A percentile compares a stretch with the other conserved stretches of the same genome.
These are phyloP conservation scores for Tupaia tana DNA, from an alignment of 2,113 vertebrate genomes.

Conservation along the genomic window DNA sequence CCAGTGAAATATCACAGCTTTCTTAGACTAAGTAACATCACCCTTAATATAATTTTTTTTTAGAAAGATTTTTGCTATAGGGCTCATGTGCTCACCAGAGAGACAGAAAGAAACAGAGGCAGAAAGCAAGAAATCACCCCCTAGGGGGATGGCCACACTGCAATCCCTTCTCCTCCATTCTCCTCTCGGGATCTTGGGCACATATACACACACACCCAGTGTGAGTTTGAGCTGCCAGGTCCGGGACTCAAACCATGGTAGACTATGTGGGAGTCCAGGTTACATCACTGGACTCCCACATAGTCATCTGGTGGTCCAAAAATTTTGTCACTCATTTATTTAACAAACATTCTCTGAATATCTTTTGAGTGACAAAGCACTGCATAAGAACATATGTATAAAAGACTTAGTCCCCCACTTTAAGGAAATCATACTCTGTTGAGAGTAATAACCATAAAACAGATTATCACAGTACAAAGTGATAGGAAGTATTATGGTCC, in stretches of 20 bases:
- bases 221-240: too few relatives aligned
- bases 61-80: too few relatives aligned
- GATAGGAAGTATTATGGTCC: background rate
- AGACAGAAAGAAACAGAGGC: too few relatives aligned
- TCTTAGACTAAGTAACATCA: conserved; percentile 33
- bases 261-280: too few relatives aligned
- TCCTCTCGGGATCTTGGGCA: too few relatives aligned
- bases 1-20: conserved; percentile 23
- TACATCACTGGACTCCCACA: too few relatives aligned
- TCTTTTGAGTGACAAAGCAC: background rate
- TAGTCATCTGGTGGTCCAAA: background rate
- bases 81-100: too few relatives aligned
- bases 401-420: background rate
- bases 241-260: too few relatives aligned
- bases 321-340: conserved; percentile 52
- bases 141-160: too few relatives aligned
- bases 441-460: background rate
- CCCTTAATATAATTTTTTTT: background rate
- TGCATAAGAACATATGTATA: background rate
- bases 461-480: background rate
- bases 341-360: conserved; percentile 51
- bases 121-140: too few relatives aligned
- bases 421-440: conserved; percentile 36
- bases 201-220: too few relatives aligned
- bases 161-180: too few relatives aligned